Evolutionary conservation across 1,140 invertebrate genomes (phyloP).

Genomic region (Neocloeon triangulifer): DNA sequence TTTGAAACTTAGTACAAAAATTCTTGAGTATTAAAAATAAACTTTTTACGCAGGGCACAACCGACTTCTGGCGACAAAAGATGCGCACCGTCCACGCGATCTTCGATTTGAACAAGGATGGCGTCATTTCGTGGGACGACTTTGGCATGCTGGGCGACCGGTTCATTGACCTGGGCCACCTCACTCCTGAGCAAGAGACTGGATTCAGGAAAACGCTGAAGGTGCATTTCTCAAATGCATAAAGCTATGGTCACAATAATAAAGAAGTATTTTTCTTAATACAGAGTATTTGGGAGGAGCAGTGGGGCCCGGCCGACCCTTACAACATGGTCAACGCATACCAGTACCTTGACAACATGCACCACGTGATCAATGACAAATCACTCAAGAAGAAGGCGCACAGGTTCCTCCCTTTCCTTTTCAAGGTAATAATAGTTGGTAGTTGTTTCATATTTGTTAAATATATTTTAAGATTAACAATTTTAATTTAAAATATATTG

Average conservation of each 20-base stretch:
- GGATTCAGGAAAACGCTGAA: constrained; percentile 41
- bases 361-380: constrained; percentile 52
- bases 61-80: constrained; percentile 70
- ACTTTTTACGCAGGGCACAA: constrained; percentile 39
- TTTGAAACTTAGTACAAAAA: too few species aligned
- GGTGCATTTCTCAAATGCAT: constrained; percentile 19
- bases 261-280: constrained; percentile 11
- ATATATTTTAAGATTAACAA: too few species aligned
- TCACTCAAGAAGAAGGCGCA: constrained; percentile 44
- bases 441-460: constrained; percentile 6
- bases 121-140: constrained; percentile 58
- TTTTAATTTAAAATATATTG: too few species aligned
- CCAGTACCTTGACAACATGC: constrained; percentile 56
- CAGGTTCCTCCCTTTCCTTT: constrained; percentile 50
- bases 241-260: constrained; percentile 6
- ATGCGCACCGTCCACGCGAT: constrained; percentile 64
- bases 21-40: too few species aligned
- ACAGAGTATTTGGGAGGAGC: constrained; percentile 53
- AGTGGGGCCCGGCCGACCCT: constrained; percentile 56
- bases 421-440: constrained; percentile 31
- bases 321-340: constrained; percentile 59
- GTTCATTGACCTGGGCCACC: constrained; percentile 47
- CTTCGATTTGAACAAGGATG: constrained; percentile 63
- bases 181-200: constrained; percentile 29
- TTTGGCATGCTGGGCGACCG: constrained; percentile 44